Evolutionary conservation across 2,888 invertebrate genomes (phyloP).

Genomic region (Eupeodes luniger): DNA sequence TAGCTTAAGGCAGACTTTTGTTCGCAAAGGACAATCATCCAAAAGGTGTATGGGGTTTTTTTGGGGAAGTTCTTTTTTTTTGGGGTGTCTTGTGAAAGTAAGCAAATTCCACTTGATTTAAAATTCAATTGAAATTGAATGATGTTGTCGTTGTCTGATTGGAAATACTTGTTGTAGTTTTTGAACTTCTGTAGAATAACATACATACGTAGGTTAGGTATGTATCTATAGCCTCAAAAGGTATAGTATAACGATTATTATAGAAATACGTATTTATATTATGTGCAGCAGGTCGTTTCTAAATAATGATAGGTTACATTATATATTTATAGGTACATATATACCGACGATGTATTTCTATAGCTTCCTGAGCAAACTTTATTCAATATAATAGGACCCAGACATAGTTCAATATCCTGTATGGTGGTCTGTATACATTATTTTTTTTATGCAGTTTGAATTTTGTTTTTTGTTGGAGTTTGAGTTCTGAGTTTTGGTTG

Average conservation of each 20-base stretch:
- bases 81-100: conserved; percentile 52
- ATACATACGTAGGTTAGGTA: too few species aligned
- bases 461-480: background rate
- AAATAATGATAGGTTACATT: conserved; percentile 6
- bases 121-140: conserved; percentile 73
- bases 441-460: background rate
- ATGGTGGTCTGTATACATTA: background rate
- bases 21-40: background rate
- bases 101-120: conserved; percentile 72
- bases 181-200: too few species aligned
- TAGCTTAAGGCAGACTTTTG: conserved; percentile 12
- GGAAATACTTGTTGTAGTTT: conserved; percentile 34
- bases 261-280: background rate
- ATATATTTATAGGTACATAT: background rate
- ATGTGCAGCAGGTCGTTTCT: conserved; percentile 3
- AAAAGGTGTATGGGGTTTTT: background rate
- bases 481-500: background rate
- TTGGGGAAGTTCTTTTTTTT: background rate
- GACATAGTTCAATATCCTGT: conserved; percentile 33
- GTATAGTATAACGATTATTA: too few species aligned
- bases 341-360: background rate
- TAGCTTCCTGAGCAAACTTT: background rate
- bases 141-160: conserved; percentile 74
- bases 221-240: too few species aligned
- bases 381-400: conserved; percentile 3